Evolutionary conservation across 2,888 invertebrate species (phyloP).

Genomic region (Caenorhabditis sp.): DNA sequence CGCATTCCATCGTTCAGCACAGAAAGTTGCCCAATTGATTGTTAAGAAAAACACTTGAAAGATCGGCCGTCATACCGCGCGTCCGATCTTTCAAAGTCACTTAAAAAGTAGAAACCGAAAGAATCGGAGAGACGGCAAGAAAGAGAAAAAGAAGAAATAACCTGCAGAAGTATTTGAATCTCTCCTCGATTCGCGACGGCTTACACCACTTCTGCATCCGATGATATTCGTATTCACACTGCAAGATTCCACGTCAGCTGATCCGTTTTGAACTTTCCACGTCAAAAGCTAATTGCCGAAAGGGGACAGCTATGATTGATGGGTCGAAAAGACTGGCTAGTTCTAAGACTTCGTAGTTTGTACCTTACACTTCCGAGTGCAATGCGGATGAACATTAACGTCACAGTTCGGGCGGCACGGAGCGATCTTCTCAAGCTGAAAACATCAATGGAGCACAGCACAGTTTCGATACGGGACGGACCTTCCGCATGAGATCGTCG

Average conservation of each 20-base stretch:
- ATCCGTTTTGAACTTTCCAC: conserved; percentile 19
- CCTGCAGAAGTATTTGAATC: conserved; percentile 54
- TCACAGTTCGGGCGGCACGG: conserved; percentile 62
- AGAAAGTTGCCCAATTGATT: too few relatives aligned
- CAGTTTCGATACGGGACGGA: too few relatives aligned
- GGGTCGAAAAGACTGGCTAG: conserved; percentile 10
- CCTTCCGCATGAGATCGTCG: conserved; percentile 51
- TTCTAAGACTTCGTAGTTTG: background rate
- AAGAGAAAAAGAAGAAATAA: conserved; percentile 8
- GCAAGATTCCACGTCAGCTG: conserved; percentile 3
- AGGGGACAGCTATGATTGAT: conserved; percentile 32
- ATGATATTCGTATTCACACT: conserved; percentile 58
- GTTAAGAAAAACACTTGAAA: conserved; percentile 48
- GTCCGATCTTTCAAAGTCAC: conserved; percentile 48
- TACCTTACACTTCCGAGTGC: conserved; percentile 63
- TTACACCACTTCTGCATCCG: conserved; percentile 52
- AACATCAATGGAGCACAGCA: background rate
- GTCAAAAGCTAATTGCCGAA: conserved; percentile 17
- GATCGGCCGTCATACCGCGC: conserved; percentile 30
- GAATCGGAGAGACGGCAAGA: conserved; percentile 2
- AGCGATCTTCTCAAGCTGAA: conserved; percentile 56
- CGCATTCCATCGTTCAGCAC: background rate
- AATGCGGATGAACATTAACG: conserved; percentile 50
- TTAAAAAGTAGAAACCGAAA: too few relatives aligned
- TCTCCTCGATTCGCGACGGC: conserved; percentile 39